phyloP scores from a whole-genome alignment of 1,140 invertebrate genomes.

The Probaryconus sp. region DNA sequence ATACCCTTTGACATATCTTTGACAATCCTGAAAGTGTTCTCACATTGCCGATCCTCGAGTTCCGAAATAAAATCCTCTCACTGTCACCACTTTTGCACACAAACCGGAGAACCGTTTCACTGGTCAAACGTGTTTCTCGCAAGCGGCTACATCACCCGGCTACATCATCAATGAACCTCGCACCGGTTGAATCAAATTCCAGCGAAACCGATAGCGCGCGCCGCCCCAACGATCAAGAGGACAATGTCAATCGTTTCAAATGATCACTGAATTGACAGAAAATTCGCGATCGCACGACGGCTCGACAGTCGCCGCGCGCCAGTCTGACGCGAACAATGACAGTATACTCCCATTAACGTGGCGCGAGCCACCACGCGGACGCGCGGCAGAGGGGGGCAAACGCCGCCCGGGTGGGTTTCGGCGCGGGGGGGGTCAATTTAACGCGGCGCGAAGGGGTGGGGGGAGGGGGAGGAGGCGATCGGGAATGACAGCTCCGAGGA shows the following conservation, averaged over 20 bases:
- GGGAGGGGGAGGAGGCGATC: slow-evolving; percentile 47
- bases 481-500: slow-evolving; percentile 55
- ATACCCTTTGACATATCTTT: not conserved
- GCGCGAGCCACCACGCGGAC: slow-evolving; percentile 57
- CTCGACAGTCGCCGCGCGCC: slow-evolving; percentile 41
- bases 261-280: slow-evolving; percentile 27
- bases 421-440: slow-evolving; percentile 6
- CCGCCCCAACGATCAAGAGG: slow-evolving; percentile 9
- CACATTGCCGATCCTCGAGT: slow-evolving; percentile 24
- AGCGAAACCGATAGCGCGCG: slow-evolving; percentile 15
- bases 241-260: slow-evolving; percentile 30
- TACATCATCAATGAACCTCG: slow-evolving; percentile 27
- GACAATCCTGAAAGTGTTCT: not conserved
- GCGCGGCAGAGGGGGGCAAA: slow-evolving; percentile 9
- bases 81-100: slow-evolving; percentile 42
- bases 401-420: not conserved
- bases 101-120: slow-evolving; percentile 5
- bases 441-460: slow-evolving; percentile 16
- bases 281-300: slow-evolving; percentile 27
- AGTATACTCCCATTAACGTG: slow-evolving; percentile 60
- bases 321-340: slow-evolving; percentile 63
- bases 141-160: not conserved
- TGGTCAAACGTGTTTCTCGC: not conserved
- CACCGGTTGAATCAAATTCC: slow-evolving; percentile 9
- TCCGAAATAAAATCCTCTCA: slow-evolving; percentile 12